Evolutionary conservation across 2,888 invertebrate genomes (phyloP).

Genomic region (Morpho achilles): DNA sequence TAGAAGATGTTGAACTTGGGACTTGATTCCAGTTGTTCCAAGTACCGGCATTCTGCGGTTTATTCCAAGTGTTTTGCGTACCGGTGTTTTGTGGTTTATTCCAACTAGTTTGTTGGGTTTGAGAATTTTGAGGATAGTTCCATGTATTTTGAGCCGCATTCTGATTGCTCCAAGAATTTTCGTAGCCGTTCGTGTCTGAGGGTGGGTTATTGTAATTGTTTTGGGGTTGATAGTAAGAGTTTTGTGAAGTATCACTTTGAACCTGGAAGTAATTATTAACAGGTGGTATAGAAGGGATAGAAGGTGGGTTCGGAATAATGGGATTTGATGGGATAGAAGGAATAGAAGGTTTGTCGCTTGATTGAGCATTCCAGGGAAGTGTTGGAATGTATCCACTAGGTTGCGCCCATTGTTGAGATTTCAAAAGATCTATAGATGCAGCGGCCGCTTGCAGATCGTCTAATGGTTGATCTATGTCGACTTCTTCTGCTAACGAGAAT

Average conservation of each 20-base stretch:
- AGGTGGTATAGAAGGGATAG: constrained; percentile 9
- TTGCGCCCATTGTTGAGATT: constrained; percentile 37
- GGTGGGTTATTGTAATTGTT: constrained; percentile 23
- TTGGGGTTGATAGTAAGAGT: constrained; percentile 26
- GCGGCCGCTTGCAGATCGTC: constrained; percentile 54
- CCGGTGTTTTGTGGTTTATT: constrained; percentile 25
- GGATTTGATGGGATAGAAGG: constrained; percentile 16
- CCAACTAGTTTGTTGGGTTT: constrained; percentile 25
- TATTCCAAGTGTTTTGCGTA: constrained; percentile 26
- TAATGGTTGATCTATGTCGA: constrained; percentile 34
- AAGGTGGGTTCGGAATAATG: constrained; percentile 2
- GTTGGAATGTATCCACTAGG: constrained; percentile 38
- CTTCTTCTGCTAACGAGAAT: constrained; percentile 49
- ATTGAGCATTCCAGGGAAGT: constrained; percentile 27
- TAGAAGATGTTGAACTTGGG: constrained; percentile 30
- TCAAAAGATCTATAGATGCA: constrained; percentile 46
- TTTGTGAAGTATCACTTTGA: constrained; percentile 35
- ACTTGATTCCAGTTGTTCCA: constrained; percentile 25
- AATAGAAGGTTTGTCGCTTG: constrained; percentile 2
- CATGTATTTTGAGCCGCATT: constrained; percentile 17
- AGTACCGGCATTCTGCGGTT: constrained; percentile 22
- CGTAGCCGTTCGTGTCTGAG: constrained; percentile 1
- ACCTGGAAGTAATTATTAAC: constrained; percentile 34
- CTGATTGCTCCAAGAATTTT: constrained; percentile 16
- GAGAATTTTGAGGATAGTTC: constrained; percentile 19